These are phyloP conservation scores for Lutjanus campechanus DNA, from an alignment of 2,797 vertebrate species.

Conservation along the genomic window DNA sequence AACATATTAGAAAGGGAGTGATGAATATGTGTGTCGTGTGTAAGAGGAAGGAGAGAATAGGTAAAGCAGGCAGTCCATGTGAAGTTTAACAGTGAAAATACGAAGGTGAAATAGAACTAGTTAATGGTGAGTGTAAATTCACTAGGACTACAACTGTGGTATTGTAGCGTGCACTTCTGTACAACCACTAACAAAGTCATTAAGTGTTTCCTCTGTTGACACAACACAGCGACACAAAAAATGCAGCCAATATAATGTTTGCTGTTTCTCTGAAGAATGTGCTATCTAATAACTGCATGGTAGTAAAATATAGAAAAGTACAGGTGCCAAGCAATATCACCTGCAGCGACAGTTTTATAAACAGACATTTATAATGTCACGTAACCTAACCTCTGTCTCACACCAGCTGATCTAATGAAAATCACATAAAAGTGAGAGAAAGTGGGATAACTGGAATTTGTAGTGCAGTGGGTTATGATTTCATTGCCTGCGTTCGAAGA, in stretches of 20 bases:
- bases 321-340: slow-evolving; percentile 64
- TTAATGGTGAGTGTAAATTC: slow-evolving; percentile 12
- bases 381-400: slow-evolving; percentile 56
- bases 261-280: slow-evolving; percentile 52
- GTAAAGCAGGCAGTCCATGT: not conserved
- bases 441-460: slow-evolving; percentile 66
- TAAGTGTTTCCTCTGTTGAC: slow-evolving; percentile 39
- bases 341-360: slow-evolving; percentile 67
- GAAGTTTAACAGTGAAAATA: slow-evolving; percentile 22
- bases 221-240: slow-evolving; percentile 34
- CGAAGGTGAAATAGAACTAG: not conserved
- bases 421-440: slow-evolving; percentile 70
- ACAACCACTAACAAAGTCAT: slow-evolving; percentile 51
- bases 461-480: slow-evolving; percentile 49
- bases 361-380: slow-evolving; percentile 71
- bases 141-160: not conserved
- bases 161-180: slow-evolving; percentile 26
- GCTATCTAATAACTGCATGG: slow-evolving; percentile 42
- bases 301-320: slow-evolving; percentile 55
- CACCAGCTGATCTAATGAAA: slow-evolving; percentile 68
- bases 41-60: not conserved
- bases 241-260: slow-evolving; percentile 50
- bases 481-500: slow-evolving; percentile 54
- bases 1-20: not conserved
- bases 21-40: not conserved